Percentiles rank a stretch among this genome's conserved stretches.
These are phyloP conservation scores for Drosophila mimica DNA, from an alignment of 2,888 invertebrate genomes.

Conservation along the genomic window DNA sequence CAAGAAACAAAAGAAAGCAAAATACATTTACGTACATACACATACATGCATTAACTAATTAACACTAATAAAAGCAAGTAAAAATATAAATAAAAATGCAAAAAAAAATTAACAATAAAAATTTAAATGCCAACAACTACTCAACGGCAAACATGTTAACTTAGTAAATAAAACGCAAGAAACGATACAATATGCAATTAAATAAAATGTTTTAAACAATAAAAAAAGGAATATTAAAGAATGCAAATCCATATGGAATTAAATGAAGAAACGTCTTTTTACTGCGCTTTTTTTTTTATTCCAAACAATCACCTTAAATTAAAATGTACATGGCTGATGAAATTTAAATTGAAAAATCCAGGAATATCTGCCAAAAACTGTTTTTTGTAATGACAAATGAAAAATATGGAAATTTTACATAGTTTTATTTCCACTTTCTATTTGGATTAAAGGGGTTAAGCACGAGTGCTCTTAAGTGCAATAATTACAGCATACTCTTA, in stretches of 20 bases:
- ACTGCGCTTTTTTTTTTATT: background rate
- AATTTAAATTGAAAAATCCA: too few species aligned
- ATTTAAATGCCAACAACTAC: slow-evolving; percentile 60
- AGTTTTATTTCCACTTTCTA: background rate
- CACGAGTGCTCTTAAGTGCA: background rate
- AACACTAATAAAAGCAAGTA: slow-evolving; percentile 38
- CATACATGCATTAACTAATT: slow-evolving; percentile 43
- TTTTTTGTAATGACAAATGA: too few species aligned
- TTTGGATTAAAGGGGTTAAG: background rate
- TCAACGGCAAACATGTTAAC: slow-evolving; percentile 70
- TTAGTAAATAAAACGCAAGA: slow-evolving; percentile 63
- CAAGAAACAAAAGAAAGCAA: slow-evolving; percentile 26
- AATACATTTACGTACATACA: slow-evolving; percentile 35
- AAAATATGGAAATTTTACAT: background rate
- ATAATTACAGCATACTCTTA: background rate
- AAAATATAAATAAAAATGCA: slow-evolving; percentile 24
- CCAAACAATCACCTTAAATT: background rate
- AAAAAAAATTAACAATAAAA: slow-evolving; percentile 46
- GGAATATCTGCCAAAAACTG: background rate
- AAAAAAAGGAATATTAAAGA: slow-evolving; percentile 52
- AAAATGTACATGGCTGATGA: too few species aligned
- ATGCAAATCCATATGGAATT: slow-evolving; percentile 59
- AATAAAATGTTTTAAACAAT: slow-evolving; percentile 71
- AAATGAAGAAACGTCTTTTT: slow-evolving; percentile 41
- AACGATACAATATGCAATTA: slow-evolving; percentile 65